A percentile compares a stretch with the other conserved stretches of the same genome.
Conservation (phyloP, 2,888 invertebrate genomes). For the Perithous albicinctus region DNA sequence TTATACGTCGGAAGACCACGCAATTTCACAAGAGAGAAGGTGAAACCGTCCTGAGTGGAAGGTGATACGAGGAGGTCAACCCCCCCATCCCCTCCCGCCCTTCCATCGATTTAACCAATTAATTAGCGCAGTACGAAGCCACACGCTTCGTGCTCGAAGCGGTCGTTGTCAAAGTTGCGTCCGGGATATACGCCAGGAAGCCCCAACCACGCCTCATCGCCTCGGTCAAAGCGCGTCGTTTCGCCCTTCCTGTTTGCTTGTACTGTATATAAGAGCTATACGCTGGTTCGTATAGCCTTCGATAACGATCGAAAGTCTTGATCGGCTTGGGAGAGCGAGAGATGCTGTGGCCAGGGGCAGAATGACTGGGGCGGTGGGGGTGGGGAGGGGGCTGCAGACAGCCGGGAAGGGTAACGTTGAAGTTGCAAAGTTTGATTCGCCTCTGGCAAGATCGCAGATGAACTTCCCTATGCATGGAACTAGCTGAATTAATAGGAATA, state of each 20-base stretch:
- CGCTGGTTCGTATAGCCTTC: slow-evolving; percentile 10
- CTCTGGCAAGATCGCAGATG: slow-evolving; percentile 51
- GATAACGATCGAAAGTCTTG: slow-evolving; percentile 64
- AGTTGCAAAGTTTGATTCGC: slow-evolving; percentile 59
- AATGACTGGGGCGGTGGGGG: slow-evolving; percentile 30
- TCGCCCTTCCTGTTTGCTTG: slow-evolving; percentile 49
- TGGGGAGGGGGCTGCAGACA: no score
- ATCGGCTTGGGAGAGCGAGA: slow-evolving; percentile 43
- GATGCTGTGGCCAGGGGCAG: slow-evolving; percentile 35
- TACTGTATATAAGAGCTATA: slow-evolving; percentile 13
- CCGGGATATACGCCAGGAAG: slow-evolving; percentile 24
- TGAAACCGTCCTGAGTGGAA: slow-evolving; percentile 9
- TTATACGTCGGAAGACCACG: slow-evolving; percentile 3
- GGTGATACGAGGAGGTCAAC: slow-evolving; percentile 19
- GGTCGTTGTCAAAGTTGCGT: slow-evolving; percentile 52
- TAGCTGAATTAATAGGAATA: slow-evolving; percentile 45
- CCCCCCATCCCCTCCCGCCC: background rate
- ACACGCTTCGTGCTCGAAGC: slow-evolving; percentile 49
- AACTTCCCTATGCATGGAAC: slow-evolving; percentile 44
- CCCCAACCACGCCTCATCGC: slow-evolving; percentile 43
- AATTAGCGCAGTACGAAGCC: slow-evolving; percentile 56
- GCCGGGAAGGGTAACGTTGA: slow-evolving; percentile 35
- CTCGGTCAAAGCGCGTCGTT: slow-evolving; percentile 49
- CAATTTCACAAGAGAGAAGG: slow-evolving; percentile 44
- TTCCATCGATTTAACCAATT: slow-evolving; percentile 62